phyloP scores from a whole-genome alignment of 2,113 vertebrate genomes.

The Dipodomys stephensi region DNA sequence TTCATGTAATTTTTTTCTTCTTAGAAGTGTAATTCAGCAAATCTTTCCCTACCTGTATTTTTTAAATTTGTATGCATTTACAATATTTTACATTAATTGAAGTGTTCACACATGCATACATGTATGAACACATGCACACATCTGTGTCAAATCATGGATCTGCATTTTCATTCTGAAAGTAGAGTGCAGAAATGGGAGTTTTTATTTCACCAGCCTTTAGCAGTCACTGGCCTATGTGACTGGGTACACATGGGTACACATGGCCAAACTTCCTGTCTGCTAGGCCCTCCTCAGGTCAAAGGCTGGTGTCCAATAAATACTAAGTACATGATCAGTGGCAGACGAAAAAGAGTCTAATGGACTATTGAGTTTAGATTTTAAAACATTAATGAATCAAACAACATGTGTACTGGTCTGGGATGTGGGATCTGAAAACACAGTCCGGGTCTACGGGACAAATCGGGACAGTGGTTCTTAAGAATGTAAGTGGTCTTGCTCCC shows the following conservation, averaged over 20 bases:
- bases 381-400: background rate
- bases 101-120: background rate
- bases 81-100: slow-evolving; percentile 30
- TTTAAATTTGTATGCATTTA: background rate
- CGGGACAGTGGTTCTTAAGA: background rate
- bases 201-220: background rate
- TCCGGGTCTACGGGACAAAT: background rate
- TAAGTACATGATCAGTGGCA: background rate
- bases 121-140: too few relatives aligned
- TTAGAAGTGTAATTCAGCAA: slow-evolving; percentile 22
- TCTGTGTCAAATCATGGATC: background rate
- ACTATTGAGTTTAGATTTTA: background rate
- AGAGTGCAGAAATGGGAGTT: rapidly evolving
- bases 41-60: slow-evolving; percentile 5
- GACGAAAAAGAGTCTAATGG: background rate
- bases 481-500: background rate
- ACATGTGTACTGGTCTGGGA: background rate
- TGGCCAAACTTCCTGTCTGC: background rate
- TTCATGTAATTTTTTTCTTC: background rate
- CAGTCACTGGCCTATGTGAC: background rate
- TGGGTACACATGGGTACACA: rapidly evolving
- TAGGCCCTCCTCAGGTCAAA: background rate
- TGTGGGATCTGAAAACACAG: background rate
- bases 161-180: background rate
- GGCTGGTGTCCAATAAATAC: background rate